Evolutionary conservation across 2,113 vertebrate species (phyloP).

Genomic region (Tenebrosternarchus preto): DNA sequence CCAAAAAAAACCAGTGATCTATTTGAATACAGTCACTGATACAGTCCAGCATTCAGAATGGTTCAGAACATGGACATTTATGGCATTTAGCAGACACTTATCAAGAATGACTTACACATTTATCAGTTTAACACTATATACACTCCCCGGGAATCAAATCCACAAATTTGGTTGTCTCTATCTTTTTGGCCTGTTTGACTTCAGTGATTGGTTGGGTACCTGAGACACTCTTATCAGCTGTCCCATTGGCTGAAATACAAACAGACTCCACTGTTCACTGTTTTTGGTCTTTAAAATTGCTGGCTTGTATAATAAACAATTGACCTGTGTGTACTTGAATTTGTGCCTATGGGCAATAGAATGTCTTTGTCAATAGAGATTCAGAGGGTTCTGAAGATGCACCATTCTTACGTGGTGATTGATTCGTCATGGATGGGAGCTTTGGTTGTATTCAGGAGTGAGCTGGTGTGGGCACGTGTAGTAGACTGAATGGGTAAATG

Average conservation of each 20-base stretch:
- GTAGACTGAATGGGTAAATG: too few relatives aligned
- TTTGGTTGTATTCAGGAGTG: too few relatives aligned
- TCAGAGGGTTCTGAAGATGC: neutral
- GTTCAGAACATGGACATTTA: neutral
- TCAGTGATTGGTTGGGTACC: neutral
- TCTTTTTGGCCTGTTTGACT: neutral
- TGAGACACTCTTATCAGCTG: neutral
- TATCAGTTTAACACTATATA: too few relatives aligned
- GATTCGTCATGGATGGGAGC: neutral
- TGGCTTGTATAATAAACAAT: neutral
- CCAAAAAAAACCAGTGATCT: too few relatives aligned
- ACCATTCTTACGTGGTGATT: neutral
- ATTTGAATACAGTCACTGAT: too few relatives aligned
- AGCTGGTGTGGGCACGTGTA: too few relatives aligned
- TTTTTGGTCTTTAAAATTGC: neutral
- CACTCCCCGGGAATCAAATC: too few relatives aligned
- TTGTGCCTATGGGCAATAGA: neutral
- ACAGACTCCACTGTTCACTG: neutral
- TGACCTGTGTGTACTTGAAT: neutral
- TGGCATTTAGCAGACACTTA: too few relatives aligned
- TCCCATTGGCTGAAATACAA: slow-evolving; percentile 3
- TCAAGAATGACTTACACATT: too few relatives aligned
- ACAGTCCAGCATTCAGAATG: neutral
- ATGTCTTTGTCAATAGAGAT: neutral
- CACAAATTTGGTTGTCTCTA: too few relatives aligned